A percentile compares a stretch with the other conserved stretches of the same genome.
These are phyloP conservation scores for Mimachlamys varia DNA, from an alignment of 2,888 invertebrate genomes.

Conservation along the genomic window DNA sequence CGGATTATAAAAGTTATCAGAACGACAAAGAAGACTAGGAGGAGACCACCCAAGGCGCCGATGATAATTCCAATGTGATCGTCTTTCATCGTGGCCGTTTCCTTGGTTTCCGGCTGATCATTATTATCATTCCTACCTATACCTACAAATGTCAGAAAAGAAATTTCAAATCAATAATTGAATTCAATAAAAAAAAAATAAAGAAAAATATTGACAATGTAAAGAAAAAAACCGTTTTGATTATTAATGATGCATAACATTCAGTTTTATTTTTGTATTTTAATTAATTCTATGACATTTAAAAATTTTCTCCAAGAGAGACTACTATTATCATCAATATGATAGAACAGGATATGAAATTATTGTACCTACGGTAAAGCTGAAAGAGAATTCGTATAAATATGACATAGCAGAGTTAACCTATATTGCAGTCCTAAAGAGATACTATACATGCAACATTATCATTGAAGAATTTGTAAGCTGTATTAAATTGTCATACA, in stretches of 20 bases:
- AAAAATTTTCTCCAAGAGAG: neutral
- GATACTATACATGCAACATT: neutral
- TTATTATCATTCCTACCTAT: neutral
- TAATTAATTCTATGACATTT: neutral
- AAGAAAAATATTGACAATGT: too few species aligned
- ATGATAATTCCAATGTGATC: slow-evolving; percentile 76
- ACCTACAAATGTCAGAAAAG: neutral
- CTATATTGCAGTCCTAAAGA: neutral
- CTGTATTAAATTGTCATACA: neutral
- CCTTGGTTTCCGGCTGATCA: slow-evolving; percentile 36
- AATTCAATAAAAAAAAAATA: too few species aligned
- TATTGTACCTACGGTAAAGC: neutral
- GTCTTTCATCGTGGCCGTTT: slow-evolving; percentile 62
- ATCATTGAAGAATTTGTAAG: neutral
- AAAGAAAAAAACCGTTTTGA: too few species aligned
- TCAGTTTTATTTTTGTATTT: neutral
- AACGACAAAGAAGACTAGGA: slow-evolving; percentile 86
- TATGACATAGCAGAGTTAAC: neutral
- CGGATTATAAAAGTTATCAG: slow-evolving; percentile 87
- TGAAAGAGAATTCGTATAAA: neutral
- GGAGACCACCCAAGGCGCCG: slow-evolving; percentile 86
- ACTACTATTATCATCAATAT: neutral
- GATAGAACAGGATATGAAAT: neutral
- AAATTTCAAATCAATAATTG: neutral
- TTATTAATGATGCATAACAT: too few species aligned